A percentile compares a stretch with the other conserved stretches of the same genome.
These are phyloP conservation scores for Epsilonema sp. DNA, from an alignment of 2,888 invertebrate species.

Conservation along the genomic window DNA sequence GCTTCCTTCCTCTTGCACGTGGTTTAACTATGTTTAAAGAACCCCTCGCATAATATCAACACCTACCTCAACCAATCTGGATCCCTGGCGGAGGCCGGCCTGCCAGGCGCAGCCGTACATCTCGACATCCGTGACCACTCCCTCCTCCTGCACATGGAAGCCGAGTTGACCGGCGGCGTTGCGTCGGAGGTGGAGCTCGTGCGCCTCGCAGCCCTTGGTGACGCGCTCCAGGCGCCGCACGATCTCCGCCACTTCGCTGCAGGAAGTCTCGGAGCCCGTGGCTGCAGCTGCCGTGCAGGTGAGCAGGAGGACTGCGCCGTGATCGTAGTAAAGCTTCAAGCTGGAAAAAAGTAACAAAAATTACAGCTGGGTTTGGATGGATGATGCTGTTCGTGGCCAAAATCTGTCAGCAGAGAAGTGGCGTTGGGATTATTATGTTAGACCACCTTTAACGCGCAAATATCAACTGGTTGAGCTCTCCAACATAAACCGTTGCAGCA, in stretches of 20 bases:
- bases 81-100: slow-evolving; percentile 70
- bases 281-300: slow-evolving; percentile 22
- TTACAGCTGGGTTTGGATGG: too few species aligned
- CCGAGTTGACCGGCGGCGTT: slow-evolving; percentile 65
- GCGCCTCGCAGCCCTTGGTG: slow-evolving; percentile 44
- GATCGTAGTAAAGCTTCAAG: slow-evolving; percentile 65
- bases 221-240: slow-evolving; percentile 58
- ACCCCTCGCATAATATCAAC: too few species aligned
- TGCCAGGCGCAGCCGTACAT: slow-evolving; percentile 37
- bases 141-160: slow-evolving; percentile 47
- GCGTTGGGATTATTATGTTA: too few species aligned
- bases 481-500: too few species aligned
- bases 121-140: slow-evolving; percentile 81
- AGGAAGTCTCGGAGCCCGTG: slow-evolving; percentile 27
- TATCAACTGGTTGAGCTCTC: too few species aligned
- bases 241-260: slow-evolving; percentile 51
- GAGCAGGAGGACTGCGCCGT: slow-evolving; percentile 71
- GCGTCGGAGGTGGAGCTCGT: slow-evolving; percentile 57
- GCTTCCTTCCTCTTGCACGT: too few species aligned
- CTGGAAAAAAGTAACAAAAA: too few species aligned
- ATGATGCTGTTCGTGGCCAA: too few species aligned
- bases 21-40: too few species aligned
- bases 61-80: slow-evolving; percentile 59
- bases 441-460: too few species aligned
- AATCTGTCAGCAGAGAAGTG: too few species aligned